Evolutionary conservation across 2,113 vertebrate genomes (phyloP).

Genomic region (Zosterops lateralis): DNA sequence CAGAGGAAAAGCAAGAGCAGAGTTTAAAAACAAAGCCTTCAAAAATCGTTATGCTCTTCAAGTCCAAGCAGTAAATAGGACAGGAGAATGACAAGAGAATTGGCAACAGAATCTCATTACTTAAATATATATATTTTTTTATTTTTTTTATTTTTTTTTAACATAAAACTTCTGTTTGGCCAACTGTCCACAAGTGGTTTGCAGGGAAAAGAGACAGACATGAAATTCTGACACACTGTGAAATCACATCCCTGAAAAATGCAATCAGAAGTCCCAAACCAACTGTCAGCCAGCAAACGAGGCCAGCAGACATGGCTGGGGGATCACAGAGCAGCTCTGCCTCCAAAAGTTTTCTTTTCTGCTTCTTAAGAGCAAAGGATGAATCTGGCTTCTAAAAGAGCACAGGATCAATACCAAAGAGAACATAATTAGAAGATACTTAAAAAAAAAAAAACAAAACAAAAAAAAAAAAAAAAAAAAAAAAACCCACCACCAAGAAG

Average conservation of each 20-base stretch:
- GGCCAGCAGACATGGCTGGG: not conserved
- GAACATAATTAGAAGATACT: not conserved
- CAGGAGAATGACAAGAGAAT: conserved; percentile 46
- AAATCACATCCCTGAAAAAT: not conserved
- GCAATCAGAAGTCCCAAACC: not conserved
- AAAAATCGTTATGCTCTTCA: conserved; percentile 55
- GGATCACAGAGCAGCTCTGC: not conserved
- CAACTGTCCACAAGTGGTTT: conserved; percentile 34
- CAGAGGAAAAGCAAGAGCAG: conserved; percentile 47
- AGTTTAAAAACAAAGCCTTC: conserved; percentile 60
- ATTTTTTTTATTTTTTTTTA: not conserved
- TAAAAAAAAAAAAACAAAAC: no score
- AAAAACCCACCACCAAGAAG: accelerated
- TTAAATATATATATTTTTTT: not conserved
- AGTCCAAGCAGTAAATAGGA: conserved; percentile 21
- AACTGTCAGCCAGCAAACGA: not conserved
- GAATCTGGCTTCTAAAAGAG: not conserved
- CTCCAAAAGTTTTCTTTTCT: not conserved
- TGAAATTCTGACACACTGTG: not conserved
- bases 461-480: no score
- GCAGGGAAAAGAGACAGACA: not conserved
- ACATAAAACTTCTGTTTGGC: not conserved
- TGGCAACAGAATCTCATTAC: conserved; percentile 16
- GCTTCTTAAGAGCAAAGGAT: not conserved
- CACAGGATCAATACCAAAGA: not conserved